Conservation (phyloP, 2,113 vertebrate species). For the Gopherus flavomarginatus region DNA sequence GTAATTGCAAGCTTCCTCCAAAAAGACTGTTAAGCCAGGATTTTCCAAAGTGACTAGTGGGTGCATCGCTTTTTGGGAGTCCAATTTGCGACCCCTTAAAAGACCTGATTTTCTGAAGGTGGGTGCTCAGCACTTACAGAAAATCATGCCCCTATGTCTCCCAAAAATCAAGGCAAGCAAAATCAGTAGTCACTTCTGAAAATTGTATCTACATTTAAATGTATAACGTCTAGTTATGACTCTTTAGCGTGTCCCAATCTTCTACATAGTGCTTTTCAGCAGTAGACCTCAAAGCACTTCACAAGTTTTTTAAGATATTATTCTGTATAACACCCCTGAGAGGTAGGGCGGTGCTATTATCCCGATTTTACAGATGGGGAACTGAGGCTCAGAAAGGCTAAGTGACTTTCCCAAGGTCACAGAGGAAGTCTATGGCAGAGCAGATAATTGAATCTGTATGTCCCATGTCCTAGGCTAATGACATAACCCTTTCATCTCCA, state of each 20-base stretch:
- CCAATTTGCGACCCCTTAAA: neutral
- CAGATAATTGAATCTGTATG: neutral
- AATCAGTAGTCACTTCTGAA: neutral
- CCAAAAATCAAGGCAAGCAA: neutral
- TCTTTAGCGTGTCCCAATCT: neutral
- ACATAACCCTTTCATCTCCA: neutral
- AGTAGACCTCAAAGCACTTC: neutral
- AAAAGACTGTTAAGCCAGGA: slow-evolving; percentile 7
- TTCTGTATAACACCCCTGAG: neutral
- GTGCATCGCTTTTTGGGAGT: neutral
- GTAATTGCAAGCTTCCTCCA: slow-evolving; percentile 13
- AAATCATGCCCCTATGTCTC: fast-evolving
- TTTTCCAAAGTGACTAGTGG: neutral
- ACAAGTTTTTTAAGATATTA: neutral
- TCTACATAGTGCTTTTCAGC: neutral
- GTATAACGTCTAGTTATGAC: neutral
- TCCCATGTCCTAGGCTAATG: neutral
- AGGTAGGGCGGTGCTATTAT: neutral
- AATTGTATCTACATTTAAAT: neutral
- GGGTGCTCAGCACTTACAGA: neutral
- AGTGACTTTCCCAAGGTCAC: neutral
- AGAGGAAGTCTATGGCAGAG: neutral
- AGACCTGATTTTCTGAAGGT: neutral
- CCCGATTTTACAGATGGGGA: neutral
- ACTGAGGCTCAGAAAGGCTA: neutral